These are phyloP conservation scores for Ichneumon xanthorius DNA, from an alignment of 2,888 invertebrate species.

Conservation along the genomic window DNA sequence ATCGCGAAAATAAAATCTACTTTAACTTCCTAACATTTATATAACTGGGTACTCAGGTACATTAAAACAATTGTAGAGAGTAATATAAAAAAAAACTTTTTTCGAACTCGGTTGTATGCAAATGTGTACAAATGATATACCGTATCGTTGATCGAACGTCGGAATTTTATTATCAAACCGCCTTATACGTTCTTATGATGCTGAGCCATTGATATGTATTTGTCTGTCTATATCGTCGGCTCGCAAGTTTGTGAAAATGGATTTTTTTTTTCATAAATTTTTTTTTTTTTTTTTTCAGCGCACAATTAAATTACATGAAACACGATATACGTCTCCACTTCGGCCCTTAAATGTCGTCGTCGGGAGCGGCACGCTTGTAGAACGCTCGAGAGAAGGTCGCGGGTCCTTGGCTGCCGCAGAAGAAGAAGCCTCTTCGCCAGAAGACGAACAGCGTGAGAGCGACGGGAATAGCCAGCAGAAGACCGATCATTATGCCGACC, in stretches of 20 bases:
- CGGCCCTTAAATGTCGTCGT: constrained; percentile 85
- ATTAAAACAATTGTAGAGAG: constrained; percentile 16
- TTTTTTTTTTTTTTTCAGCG: background rate
- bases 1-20: background rate
- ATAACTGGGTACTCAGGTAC: constrained; percentile 9
- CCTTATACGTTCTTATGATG: background rate
- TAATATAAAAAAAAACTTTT: constrained; percentile 3
- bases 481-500: constrained; percentile 89
- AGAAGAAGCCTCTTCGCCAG: constrained; percentile 89
- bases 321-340: background rate
- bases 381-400: constrained; percentile 89
- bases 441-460: constrained; percentile 87
- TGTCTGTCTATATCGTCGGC: background rate
- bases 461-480: constrained; percentile 89
- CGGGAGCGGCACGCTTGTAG: constrained; percentile 89
- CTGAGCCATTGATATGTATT: background rate
- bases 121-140: background rate
- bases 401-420: constrained; percentile 87
- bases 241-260: background rate
- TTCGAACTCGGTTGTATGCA: constrained; percentile 9
- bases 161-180: background rate
- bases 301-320: background rate
- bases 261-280: background rate
- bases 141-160: background rate
- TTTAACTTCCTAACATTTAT: background rate